Evolutionary conservation across 2,888 invertebrate species (phyloP).

Genomic region (Polydrusus tereticollis): DNA sequence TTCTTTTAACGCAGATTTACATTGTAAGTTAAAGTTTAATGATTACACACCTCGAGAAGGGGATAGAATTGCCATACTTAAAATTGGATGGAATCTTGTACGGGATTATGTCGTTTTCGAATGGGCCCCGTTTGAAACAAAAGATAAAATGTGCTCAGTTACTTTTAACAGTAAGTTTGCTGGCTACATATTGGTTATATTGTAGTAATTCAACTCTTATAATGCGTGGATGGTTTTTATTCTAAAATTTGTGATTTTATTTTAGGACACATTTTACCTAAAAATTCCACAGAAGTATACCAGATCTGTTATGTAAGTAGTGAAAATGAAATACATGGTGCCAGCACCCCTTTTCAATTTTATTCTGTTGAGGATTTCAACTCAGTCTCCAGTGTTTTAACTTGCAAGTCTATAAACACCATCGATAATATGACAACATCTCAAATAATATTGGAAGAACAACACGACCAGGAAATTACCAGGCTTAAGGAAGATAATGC

Average conservation of each 20-base stretch:
- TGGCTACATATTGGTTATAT: neutral
- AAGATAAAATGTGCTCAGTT: conserved; percentile 48
- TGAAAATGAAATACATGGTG: conserved; percentile 62
- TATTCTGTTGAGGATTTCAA: conserved; percentile 15
- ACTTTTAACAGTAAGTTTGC: conserved; percentile 60
- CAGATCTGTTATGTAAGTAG: conserved; percentile 64
- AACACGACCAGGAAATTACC: conserved; percentile 49
- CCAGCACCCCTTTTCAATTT: conserved; percentile 63
- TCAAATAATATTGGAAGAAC: conserved; percentile 14
- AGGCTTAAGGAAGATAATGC: conserved; percentile 59
- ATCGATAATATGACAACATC: conserved; percentile 5
- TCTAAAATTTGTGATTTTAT: conserved; percentile 15
- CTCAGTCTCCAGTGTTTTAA: neutral
- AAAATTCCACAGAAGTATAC: conserved; percentile 59
- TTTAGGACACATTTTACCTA: conserved; percentile 60
- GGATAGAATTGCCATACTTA: conserved; percentile 63
- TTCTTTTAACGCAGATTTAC: conserved; percentile 58
- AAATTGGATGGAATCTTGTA: conserved; percentile 63
- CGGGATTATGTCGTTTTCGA: conserved; percentile 63
- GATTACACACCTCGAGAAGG: conserved; percentile 61
- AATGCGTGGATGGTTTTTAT: neutral
- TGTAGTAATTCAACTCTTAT: neutral
- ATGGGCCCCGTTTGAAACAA: conserved; percentile 57
- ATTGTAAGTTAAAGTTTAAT: conserved; percentile 58
- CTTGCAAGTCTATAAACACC: neutral